These are phyloP conservation scores for Aix galericulata DNA, from an alignment of 2,113 vertebrate species.

Conservation along the genomic window DNA sequence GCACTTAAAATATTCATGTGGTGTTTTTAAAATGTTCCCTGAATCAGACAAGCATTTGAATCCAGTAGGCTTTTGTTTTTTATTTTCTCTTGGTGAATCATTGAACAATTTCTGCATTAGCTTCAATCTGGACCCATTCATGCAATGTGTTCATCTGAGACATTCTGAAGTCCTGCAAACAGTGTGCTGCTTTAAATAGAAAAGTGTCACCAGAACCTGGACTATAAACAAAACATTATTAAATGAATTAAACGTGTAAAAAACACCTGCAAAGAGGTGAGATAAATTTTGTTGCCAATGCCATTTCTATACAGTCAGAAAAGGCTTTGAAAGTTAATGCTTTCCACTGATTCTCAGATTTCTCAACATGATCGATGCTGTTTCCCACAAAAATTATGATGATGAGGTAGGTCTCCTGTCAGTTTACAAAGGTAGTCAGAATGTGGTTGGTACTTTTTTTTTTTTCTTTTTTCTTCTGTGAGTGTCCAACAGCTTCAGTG, in stretches of 20 bases:
- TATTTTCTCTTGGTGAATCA: conserved; percentile 57
- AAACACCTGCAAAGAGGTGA: conserved; percentile 11
- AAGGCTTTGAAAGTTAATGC: conserved; percentile 21
- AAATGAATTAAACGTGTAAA: conserved; percentile 27
- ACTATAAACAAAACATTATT: conserved; percentile 1
- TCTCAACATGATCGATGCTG: background rate
- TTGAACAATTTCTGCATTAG: conserved; percentile 52
- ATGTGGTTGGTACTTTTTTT: background rate
- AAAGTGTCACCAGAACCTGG: conserved; percentile 23
- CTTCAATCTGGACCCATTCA: conserved; percentile 57
- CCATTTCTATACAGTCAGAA: background rate
- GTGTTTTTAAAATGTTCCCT: conserved; percentile 59
- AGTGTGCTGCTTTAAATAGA: conserved; percentile 32
- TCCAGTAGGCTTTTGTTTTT: conserved; percentile 40
- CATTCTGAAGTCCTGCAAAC: conserved; percentile 31
- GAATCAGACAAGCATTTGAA: conserved; percentile 38
- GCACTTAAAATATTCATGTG: conserved; percentile 52
- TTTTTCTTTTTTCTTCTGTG: background rate
- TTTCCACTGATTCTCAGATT: background rate
- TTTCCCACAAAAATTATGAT: background rate
- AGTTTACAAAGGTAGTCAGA: background rate
- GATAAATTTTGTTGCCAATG: background rate
- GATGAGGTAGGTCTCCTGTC: background rate
- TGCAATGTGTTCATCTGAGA: conserved; percentile 22
- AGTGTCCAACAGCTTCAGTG: background rate